Base-by-base conservation (phyloP, 2,888 invertebrate genomes). In the Melanostoma scalare region DNA sequence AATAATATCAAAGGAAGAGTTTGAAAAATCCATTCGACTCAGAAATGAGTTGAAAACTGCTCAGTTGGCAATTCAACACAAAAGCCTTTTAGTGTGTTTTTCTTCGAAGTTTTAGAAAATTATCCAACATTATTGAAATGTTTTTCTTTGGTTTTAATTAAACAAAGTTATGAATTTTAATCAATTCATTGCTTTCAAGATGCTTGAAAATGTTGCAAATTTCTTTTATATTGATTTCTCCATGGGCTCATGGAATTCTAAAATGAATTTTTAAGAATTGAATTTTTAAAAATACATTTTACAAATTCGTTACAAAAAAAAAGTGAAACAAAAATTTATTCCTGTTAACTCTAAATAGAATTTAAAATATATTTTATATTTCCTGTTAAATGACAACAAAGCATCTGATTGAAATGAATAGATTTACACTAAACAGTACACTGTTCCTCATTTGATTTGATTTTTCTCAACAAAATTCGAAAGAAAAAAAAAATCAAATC, bases 241-340 rank as follows among this genome's bases (percentile, higher is more conserved):
- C 86, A 87, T 87, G 90, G 90, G 90, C 90, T 90, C 90, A 90
- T 88, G 89, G 88, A 88, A 89, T 87, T 86, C 88, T 89, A 88
- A 89, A 88, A 87, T 86, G 87, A 88, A 87, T 89, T 89, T 89
- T 89, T 89, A 88, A 86, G 33, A 4, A 35, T 9, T n/a, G 42
- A 55, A 60, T 10, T 46, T 9, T 38, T 10, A 44, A 53, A 44
- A n/a, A 79, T 68, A 38, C 56, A 74, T 73, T 67, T 61, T 63
- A 69, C 48, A 52, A 71, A 58, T 33, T 36, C 38, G 46, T 55
- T 30, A 61, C 42, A 55, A 42, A 44, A 48, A 46, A 52, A 63
- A 50, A 36, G 40, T 10, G 33, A 50, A 38, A 63, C 30, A 8
- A 20, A 58, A 50, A 36, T 63, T 38, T 74, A 68, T 78, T 53